These are phyloP conservation scores for Mormyrus proboscirostris DNA, from an alignment of 2,797 vertebrate genomes.

Conservation along the genomic window DNA sequence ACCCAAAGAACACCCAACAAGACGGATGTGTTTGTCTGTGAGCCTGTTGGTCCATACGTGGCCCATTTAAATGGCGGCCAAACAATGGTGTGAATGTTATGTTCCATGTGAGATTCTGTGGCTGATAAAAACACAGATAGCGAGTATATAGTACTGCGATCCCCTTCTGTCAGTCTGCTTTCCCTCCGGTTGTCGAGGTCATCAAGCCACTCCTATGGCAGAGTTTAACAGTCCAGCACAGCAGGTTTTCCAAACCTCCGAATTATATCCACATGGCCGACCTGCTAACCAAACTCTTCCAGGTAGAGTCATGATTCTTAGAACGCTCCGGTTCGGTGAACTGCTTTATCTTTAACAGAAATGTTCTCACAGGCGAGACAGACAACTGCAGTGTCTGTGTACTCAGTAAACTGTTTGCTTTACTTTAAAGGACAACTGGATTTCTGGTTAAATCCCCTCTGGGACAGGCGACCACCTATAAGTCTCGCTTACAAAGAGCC, in stretches of 20 bases:
- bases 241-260: constrained; percentile 6
- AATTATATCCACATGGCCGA: constrained; percentile 11
- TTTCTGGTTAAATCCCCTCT: constrained; percentile 15
- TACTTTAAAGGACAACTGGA: constrained; percentile 32
- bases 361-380: constrained; percentile 39
- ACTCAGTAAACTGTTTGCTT: constrained; percentile 49
- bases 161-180: neutral
- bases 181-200: neutral
- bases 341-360: constrained; percentile 51
- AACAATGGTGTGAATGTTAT: neutral
- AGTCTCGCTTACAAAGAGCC: constrained; percentile 12
- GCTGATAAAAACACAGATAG: neutral
- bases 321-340: constrained; percentile 50
- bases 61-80: neutral
- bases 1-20: neutral
- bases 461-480: constrained; percentile 23
- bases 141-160: neutral
- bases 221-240: neutral
- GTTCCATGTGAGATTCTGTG: neutral
- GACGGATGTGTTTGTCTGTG: neutral
- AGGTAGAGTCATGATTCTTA: constrained; percentile 34
- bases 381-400: constrained; percentile 45
- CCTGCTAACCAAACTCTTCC: constrained; percentile 29
- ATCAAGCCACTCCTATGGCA: neutral
- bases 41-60: neutral